Percentiles rank a stretch among this genome's conserved stretches.
phyloP scores from a whole-genome alignment of 2,113 vertebrate species.

The Lethenteron reissneri region DNA sequence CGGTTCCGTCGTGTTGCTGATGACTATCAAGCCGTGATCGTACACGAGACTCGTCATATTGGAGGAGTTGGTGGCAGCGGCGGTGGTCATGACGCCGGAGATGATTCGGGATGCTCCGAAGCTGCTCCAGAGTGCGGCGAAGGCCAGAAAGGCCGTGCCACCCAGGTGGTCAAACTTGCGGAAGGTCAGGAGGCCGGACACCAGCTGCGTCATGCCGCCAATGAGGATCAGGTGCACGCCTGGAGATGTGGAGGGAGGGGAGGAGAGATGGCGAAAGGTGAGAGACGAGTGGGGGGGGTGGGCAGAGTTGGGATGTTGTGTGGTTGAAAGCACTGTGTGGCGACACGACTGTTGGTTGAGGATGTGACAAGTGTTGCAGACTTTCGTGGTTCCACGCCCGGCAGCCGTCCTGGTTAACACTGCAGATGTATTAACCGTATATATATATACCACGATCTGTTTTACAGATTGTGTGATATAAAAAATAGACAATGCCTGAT shows the following conservation, averaged over 20 bases:
- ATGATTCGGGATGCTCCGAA: constrained; percentile 11
- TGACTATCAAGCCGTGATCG: background rate
- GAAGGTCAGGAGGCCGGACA: constrained; percentile 11
- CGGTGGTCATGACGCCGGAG: background rate
- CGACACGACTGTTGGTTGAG: too few species aligned
- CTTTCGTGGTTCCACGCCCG: too few species aligned
- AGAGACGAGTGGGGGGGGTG: background rate
- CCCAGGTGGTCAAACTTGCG: constrained; percentile 12
- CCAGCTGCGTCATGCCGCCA: constrained; percentile 11
- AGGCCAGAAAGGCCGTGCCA: constrained; percentile 10
- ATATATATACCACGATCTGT: too few species aligned
- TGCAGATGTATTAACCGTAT: too few species aligned
- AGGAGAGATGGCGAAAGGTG: background rate
- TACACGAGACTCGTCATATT: background rate
- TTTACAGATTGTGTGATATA: too few species aligned
- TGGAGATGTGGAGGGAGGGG: background rate
- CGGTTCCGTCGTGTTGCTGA: background rate
- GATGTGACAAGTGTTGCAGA: too few species aligned
- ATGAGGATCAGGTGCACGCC: constrained; percentile 13
- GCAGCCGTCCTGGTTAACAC: too few species aligned
- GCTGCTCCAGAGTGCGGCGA: constrained; percentile 11
- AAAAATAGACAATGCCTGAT: too few species aligned
- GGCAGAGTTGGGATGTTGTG: too few species aligned
- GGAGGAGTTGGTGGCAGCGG: constrained; percentile 3
- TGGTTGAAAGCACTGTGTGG: too few species aligned